phyloP scores from a whole-genome alignment of 1,140 invertebrate species.

The Uloborus diversus region DNA sequence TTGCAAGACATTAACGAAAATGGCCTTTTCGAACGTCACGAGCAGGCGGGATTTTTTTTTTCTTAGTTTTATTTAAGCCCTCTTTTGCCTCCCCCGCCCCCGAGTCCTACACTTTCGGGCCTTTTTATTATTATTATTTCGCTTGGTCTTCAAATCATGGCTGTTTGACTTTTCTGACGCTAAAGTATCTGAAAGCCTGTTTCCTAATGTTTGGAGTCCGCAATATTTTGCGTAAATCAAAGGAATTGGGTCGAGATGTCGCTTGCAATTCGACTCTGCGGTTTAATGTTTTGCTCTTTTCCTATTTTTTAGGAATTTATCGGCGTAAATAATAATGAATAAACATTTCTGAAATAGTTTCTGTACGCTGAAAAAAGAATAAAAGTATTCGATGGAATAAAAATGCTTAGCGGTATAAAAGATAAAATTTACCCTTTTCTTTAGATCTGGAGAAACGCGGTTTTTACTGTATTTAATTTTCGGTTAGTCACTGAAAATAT shows the following conservation, averaged over 20 bases:
- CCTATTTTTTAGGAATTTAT: neutral
- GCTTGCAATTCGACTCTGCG: slow-evolving; percentile 6
- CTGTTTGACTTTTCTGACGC: slow-evolving; percentile 42
- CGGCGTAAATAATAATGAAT: neutral
- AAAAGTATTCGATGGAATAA: too few species aligned
- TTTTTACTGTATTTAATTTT: too few species aligned
- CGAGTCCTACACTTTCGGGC: too few species aligned
- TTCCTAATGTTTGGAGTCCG: slow-evolving; percentile 9
- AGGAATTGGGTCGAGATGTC: slow-evolving; percentile 45
- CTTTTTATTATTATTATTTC: slow-evolving; percentile 56
- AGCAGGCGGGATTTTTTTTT: slow-evolving; percentile 11
- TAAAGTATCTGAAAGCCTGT: slow-evolving; percentile 41
- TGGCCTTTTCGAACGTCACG: slow-evolving; percentile 43
- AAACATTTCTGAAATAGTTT: neutral
- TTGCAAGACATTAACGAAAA: slow-evolving; percentile 47
- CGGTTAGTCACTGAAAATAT: too few species aligned
- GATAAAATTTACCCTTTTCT: too few species aligned
- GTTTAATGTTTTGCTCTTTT: neutral
- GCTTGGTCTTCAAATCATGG: slow-evolving; percentile 51
- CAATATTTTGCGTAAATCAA: slow-evolving; percentile 56
- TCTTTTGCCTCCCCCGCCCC: neutral
- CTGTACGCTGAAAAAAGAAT: too few species aligned
- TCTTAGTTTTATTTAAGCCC: neutral
- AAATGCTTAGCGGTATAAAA: too few species aligned
- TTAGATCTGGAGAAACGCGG: too few species aligned